A percentile compares a stretch with the other conserved stretches of the same genome.
Conservation (phyloP, 1,140 invertebrate species). For the Telenomus remus region DNA sequence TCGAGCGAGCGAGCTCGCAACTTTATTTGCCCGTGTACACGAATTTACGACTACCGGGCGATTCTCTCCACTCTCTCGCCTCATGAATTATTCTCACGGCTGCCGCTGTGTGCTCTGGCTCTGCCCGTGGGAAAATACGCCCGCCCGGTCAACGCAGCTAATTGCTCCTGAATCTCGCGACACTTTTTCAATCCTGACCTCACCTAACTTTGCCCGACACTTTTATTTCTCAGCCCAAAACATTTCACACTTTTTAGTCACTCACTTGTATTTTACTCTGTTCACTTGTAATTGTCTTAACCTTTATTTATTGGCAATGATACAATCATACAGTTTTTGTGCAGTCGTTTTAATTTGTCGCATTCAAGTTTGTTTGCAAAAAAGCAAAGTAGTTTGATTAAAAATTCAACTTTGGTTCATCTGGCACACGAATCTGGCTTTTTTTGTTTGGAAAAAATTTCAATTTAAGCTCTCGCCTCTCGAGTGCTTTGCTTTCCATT, state of each 20-base stretch:
- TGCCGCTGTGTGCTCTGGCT: slow-evolving; percentile 22
- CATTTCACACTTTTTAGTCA: too few species aligned
- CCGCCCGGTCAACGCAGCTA: slow-evolving; percentile 65
- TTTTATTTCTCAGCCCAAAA: too few species aligned
- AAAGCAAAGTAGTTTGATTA: too few species aligned
- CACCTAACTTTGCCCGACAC: not conserved
- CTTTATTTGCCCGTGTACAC: slow-evolving; percentile 36
- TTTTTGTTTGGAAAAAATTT: slow-evolving; percentile 18
- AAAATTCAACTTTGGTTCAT: too few species aligned
- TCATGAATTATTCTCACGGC: slow-evolving; percentile 74
- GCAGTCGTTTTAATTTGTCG: too few species aligned
- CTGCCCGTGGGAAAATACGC: slow-evolving; percentile 73
- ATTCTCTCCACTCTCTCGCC: slow-evolving; percentile 34
- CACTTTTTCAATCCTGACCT: slow-evolving; percentile 50
- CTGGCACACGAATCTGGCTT: not conserved
- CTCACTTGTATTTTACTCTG: too few species aligned
- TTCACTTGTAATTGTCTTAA: too few species aligned
- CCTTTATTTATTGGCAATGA: too few species aligned
- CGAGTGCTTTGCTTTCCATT: slow-evolving; percentile 30
- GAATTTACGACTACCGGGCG: slow-evolving; percentile 58
- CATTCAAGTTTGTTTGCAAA: too few species aligned
- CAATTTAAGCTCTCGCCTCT: slow-evolving; percentile 16
- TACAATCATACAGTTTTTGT: too few species aligned
- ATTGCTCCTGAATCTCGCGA: slow-evolving; percentile 63
- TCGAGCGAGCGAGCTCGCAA: slow-evolving; percentile 35